phyloP scores from a whole-genome alignment of 2,888 invertebrate genomes.

The Lypha dubia region DNA sequence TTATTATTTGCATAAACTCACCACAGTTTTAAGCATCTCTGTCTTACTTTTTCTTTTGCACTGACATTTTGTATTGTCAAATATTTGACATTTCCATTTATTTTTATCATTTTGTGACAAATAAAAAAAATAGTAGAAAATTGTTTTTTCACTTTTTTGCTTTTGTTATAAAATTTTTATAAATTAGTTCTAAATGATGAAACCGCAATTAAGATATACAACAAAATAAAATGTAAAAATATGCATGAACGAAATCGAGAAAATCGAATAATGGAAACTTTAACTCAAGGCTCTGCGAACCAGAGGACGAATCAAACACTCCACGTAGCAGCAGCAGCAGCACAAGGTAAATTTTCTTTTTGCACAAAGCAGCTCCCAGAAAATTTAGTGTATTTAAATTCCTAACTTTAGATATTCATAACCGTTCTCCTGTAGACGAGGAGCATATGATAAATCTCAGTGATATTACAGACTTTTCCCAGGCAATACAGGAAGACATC shows the following conservation, averaged over 20 bases:
- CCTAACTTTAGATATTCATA: conserved; percentile 58
- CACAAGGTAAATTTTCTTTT: conserved; percentile 52
- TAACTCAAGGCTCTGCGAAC: conserved; percentile 49
- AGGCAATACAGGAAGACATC: conserved; percentile 74
- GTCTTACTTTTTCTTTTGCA: conserved; percentile 1
- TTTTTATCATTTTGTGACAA: conserved; percentile 52
- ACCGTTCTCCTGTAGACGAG: conserved; percentile 65
- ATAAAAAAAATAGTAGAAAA: conserved; percentile 25
- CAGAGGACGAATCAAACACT: conserved; percentile 57
- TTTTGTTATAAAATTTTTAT: conserved; percentile 51
- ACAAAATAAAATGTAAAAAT: conserved; percentile 40
- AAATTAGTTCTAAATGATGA: conserved; percentile 8
- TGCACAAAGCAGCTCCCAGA: neutral
- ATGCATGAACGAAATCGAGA: conserved; percentile 20
- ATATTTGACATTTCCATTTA: conserved; percentile 53
- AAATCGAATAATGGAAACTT: conserved; percentile 66
- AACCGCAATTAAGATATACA: neutral
- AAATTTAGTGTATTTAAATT: conserved; percentile 27
- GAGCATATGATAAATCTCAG: conserved; percentile 75
- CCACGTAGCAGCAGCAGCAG: conserved; percentile 70
- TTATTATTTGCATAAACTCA: neutral
- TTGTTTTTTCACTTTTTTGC: conserved; percentile 49
- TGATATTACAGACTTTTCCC: conserved; percentile 73
- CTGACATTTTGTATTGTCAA: conserved; percentile 47
- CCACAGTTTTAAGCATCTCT: conserved; percentile 34